phyloP scores from a whole-genome alignment of 2,888 invertebrate genomes.

The Nemotelus pantherinus region DNA sequence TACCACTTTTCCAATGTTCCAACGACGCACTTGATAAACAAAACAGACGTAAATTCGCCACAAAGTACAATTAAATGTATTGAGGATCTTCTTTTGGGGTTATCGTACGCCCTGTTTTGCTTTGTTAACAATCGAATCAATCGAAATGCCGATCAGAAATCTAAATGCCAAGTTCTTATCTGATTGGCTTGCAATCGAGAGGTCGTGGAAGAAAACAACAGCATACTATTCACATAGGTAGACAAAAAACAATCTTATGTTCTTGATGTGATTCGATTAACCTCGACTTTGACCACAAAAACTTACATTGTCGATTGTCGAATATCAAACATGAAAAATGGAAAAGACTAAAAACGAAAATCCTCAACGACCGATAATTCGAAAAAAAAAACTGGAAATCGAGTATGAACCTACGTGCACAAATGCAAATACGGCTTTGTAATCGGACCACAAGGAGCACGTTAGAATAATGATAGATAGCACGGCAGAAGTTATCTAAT shows the following conservation, averaged over 20 bases:
- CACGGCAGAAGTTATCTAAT: constrained; percentile 34
- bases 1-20: no score
- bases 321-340: constrained; percentile 16
- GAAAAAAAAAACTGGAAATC: neutral
- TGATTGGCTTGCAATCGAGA: no score
- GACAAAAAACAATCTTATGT: constrained; percentile 42
- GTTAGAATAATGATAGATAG: neutral
- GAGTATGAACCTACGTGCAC: neutral
- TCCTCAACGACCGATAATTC: constrained; percentile 38
- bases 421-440: constrained; percentile 1
- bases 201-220: no score
- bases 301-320: constrained; percentile 22
- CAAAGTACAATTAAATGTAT: no score
- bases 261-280: constrained; percentile 44
- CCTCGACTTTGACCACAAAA: constrained; percentile 51
- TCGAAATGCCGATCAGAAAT: no score
- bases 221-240: constrained; percentile 16
- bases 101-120: no score
- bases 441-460: no score
- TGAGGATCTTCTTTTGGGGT: no score
- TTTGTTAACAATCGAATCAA: no score
- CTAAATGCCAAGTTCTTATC: no score
- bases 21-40: no score
- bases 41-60: no score
- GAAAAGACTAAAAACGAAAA: neutral